Base-by-base conservation (phyloP, 2,888 invertebrate species). In the Caenorhabditis afra region DNA sequence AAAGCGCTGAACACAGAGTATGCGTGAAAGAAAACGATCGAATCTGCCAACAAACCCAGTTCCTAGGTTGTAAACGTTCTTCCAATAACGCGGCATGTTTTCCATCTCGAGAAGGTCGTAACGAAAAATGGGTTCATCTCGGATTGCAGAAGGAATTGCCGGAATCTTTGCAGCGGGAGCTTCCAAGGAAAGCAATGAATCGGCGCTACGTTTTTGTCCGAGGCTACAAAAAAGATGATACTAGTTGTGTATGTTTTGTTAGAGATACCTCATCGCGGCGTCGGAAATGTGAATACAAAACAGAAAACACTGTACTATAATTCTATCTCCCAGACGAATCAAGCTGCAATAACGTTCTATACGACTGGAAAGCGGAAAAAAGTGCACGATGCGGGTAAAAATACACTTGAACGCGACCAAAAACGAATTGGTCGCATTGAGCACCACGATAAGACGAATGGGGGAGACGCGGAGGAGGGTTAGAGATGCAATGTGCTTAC, bases 11-110 rank as follows among this genome's bases (percentile, higher is more conserved):
- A 7, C 29, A 29, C 4, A 29, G 29, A 29, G 7, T 29, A 7
- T 29, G 29, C 7, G 29, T n/a, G n/a, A n/a, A n/a, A n/a, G n/a
- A n/a, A n/a, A n/a, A n/a, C n/a, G n/a, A n/a, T n/a, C n/a, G 41
- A 44, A 11, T 53, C 7, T 29, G 18, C 8, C 22, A 23, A 22
- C 58, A 41, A 7, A 68, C 67, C 67, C 67, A 12, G 39, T 16
- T 11, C 67, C 67, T 8, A 68, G 8, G 12, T 41, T 58, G 2
- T 20, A 35, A 10, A 29, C 68, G 7, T 52, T 16, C 8, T 7
- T 44, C 66, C 66, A 66, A 8, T 66, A 53, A n/a, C 20, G 37
- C 12, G 65, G 65, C 3, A 65, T 64, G n/a, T 64, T 41, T 10
- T 45, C 37, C 47, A 50, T 52, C 18, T 55, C 55, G 3, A 55